Evolutionary conservation across 2,888 invertebrate genomes (phyloP), one percentile per base, ranked within the genome.

Genomic region (Ochropacha duplaris): DNA sequence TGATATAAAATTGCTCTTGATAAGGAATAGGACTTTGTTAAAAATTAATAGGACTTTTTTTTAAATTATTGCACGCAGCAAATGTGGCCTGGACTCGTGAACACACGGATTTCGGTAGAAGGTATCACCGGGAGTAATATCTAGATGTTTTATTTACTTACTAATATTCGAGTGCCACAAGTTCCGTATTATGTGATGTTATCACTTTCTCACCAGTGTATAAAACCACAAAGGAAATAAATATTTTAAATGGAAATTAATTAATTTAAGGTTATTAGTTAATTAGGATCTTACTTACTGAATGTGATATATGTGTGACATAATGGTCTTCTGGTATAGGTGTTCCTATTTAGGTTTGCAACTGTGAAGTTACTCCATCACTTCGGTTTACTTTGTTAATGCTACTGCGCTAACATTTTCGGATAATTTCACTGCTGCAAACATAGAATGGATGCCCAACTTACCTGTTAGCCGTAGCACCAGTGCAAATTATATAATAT

Each of bases 51-150:
- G 83, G 81, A 76, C 73, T 72, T 78, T 76, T 80, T 82, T 84
- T 84, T 83, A n/a, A 74, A 85, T 87, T 79, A 90, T 91, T 92
- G 86, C 92, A 92, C 86, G 92, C 92, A 92, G 92, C 92, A 90
- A 88, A 72, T 92, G 73, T 92, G 94, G 94, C 90, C 92, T 71
- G 93, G 94, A 90, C 88, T 94, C 79, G 94, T 94, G 85, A 94
- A 94, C 84, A 94, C 94, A 71, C 88, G 94, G 83, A 94, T 94
- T 88, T 93, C 93, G 74, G 94, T 94, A 77, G 94, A 94, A 88
- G 94, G 94, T 88, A 93, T 94, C 83, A 93, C 94, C 68, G 94
- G 94, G 69, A 94, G 94, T 88, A 94, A 94, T 82, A 94, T 94
- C 70, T 94, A 86, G 62, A 58, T 56, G 52, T 26, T 58, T 60